Base-by-base conservation (phyloP, 2,797 vertebrate genomes). In the Menidia menidia region DNA sequence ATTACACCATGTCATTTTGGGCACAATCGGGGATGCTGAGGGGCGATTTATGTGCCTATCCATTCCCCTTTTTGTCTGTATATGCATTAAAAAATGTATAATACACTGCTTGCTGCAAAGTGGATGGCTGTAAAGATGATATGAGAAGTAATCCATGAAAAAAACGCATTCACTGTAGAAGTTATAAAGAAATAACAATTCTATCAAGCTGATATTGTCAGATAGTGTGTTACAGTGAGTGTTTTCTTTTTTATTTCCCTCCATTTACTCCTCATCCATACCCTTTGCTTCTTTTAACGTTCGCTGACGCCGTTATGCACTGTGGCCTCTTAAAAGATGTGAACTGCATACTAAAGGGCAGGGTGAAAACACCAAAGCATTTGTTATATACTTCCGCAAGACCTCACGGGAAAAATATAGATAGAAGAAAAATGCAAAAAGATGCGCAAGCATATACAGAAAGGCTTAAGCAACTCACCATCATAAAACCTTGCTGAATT, bases 401-500 rank as follows among this genome's bases (percentile, higher is more conserved):
- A 75, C 63, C 66, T 25, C 25, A 25, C 25, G 25, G 25, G 25
- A 25, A 25, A 25, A 25, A 25, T 25, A 25, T n/a, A n/a, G n/a
- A n/a, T n/a, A n/a, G n/a, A 25, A 25, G 25, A 25, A 25, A 25
- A 25, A 25, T 25, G 25, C 25, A 25, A 25, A 25, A 25, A 25
- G 44, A 4, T 60, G n/a, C 50, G 33, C 35, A 60, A 48, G 63
- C 62, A 15, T 18, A 50, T 11, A 48, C 47, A 57, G 50, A 16
- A 59, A 57, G 32, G 16, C 11, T 44, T 4, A n/a, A 54, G 30
- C 11, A 60, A 31, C n/a, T 50, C 33, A 43, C 51, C 45, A 32
- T 45, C 50, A 57, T 62, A 33, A 78, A 55, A 56, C 0, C 0
- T 75, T 54, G 56, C 31, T 54, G 56, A 71, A 69, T 42, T 43